Evolutionary conservation across 2,888 invertebrate species (phyloP).

Genomic region (Drosophila neotestacea): DNA sequence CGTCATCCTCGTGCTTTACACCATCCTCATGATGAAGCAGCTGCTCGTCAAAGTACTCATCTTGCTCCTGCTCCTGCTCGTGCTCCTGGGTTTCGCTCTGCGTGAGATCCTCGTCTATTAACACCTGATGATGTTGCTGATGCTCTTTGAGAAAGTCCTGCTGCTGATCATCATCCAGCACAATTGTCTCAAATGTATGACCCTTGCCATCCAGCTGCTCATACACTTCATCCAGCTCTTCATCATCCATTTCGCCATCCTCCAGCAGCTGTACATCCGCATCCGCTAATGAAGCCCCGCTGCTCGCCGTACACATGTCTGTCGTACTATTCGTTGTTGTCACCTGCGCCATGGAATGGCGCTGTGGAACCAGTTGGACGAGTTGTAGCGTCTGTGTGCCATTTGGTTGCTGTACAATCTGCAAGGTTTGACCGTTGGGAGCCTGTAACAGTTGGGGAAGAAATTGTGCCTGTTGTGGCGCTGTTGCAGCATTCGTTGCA

Average conservation of each 20-base stretch:
- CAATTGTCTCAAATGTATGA: conserved; percentile 81
- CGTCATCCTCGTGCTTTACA: conserved; percentile 75
- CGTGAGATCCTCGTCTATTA: conserved; percentile 82
- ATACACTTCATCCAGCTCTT: conserved; percentile 78
- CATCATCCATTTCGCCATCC: conserved; percentile 74
- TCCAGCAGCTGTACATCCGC: conserved; percentile 80
- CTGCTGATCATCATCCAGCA: conserved; percentile 81
- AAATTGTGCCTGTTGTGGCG: conserved; percentile 71
- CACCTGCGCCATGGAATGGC: conserved; percentile 49
- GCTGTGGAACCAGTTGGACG: conserved; percentile 79
- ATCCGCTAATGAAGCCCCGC: conserved; percentile 67
- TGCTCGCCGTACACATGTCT: conserved; percentile 69
- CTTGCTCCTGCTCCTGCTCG: conserved; percentile 58
- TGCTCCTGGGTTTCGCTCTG: conserved; percentile 73
- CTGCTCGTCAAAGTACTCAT: conserved; percentile 68
- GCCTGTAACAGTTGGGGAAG: conserved; percentile 82
- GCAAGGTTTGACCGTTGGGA: conserved; percentile 83
- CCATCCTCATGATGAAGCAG: conserved; percentile 65
- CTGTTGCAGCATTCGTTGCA: conserved; percentile 27
- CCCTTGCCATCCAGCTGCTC: conserved; percentile 69
- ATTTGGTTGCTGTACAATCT: conserved; percentile 85
- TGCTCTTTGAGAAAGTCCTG: conserved; percentile 71
- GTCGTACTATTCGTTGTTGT: conserved; percentile 50
- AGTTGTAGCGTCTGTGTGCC: conserved; percentile 83
- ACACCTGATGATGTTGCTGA: conserved; percentile 70